Evolutionary conservation across 2,797 vertebrate genomes (phyloP).

Genomic region (Eospalax fontanierii): DNA sequence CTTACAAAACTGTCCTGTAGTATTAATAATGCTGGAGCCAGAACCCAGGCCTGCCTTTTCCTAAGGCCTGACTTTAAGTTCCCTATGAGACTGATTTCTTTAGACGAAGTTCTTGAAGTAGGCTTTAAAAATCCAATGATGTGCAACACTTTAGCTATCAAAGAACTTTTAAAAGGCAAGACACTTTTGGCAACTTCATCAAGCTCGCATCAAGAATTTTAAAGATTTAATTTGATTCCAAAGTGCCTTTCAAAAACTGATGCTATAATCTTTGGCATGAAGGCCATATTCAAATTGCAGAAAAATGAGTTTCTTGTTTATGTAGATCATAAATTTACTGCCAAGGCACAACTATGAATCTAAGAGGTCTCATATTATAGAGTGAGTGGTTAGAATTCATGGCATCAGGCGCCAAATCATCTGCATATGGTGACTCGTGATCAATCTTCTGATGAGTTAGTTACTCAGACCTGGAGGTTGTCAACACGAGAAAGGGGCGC

Average conservation of each 20-base stretch:
- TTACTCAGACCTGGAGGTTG: slow-evolving; percentile 72
- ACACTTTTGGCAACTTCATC: slow-evolving; percentile 65
- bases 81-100: slow-evolving; percentile 26
- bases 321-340: slow-evolving; percentile 75
- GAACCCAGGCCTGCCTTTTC: background rate
- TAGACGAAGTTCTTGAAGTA: background rate
- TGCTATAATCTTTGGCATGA: slow-evolving; percentile 66
- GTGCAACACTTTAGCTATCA: slow-evolving; percentile 55
- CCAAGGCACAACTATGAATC: slow-evolving; percentile 64
- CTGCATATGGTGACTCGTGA: slow-evolving; percentile 47
- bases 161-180: slow-evolving; percentile 67
- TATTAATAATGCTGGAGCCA: background rate
- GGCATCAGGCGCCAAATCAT: background rate
- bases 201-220: slow-evolving; percentile 71
- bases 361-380: slow-evolving; percentile 68
- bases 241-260: slow-evolving; percentile 75
- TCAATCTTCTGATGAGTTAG: slow-evolving; percentile 72
- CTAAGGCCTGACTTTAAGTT: background rate
- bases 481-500: slow-evolving; percentile 53
- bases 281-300: slow-evolving; percentile 71
- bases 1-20: background rate
- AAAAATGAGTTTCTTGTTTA: slow-evolving; percentile 79
- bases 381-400: slow-evolving; percentile 63
- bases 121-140: slow-evolving; percentile 49
- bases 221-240: slow-evolving; percentile 77